Percentiles rank a stretch among this genome's conserved stretches.
Conservation (phyloP, 1,140 invertebrate species). For the honey bee (Apis mellifera) region DNA sequence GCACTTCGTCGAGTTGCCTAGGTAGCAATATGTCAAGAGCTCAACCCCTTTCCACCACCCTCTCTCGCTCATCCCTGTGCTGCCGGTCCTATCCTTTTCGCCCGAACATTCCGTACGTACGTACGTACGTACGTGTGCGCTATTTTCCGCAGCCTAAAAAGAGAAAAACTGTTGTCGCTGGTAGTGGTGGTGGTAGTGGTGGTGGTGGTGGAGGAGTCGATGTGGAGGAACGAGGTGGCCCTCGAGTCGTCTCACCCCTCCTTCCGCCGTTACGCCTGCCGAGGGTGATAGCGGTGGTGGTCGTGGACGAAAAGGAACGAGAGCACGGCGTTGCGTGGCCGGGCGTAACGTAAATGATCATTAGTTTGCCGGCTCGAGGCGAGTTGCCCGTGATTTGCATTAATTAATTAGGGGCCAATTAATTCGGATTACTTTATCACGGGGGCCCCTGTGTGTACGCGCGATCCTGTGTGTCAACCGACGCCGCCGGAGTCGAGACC, state of each 20-base stretch:
- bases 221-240: not conserved
- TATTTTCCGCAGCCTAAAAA: conserved; percentile 44
- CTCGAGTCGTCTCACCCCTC: conserved; percentile 22
- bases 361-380: conserved; percentile 48
- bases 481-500: conserved; percentile 27
- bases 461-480: conserved; percentile 36
- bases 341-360: conserved; percentile 56
- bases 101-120: conserved; percentile 44
- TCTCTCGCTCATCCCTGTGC: conserved; percentile 32
- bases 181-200: not conserved
- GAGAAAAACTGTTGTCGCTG: not conserved
- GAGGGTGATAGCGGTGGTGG: not conserved
- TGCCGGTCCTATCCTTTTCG: conserved; percentile 32
- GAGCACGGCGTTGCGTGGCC: conserved; percentile 35
- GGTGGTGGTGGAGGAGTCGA: not conserved
- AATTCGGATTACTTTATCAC: conserved; percentile 70
- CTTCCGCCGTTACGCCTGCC: not conserved
- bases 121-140: conserved; percentile 48
- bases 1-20: conserved; percentile 76
- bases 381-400: conserved; percentile 58
- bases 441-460: conserved; percentile 3
- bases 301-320: conserved; percentile 34
- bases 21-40: conserved; percentile 79
- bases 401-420: conserved; percentile 67
- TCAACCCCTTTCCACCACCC: conserved; percentile 55